These are phyloP conservation scores for Melanotaenia maccullochi DNA, from an alignment of 2,797 vertebrate species.

Conservation along the genomic window DNA sequence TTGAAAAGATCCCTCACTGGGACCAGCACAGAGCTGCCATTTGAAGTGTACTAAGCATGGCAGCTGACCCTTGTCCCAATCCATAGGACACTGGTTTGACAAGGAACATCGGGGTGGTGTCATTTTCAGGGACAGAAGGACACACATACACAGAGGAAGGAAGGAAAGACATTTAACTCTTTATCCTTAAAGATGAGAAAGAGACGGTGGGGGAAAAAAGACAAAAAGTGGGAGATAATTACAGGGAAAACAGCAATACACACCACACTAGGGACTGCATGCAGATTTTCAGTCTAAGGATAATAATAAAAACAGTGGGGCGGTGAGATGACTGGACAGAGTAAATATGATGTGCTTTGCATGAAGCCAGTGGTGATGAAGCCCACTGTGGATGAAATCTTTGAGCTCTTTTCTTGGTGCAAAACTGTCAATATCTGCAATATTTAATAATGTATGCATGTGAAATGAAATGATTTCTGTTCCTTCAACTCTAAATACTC, in stretches of 20 bases:
- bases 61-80: constrained; percentile 53
- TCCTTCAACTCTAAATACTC: not conserved
- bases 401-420: not conserved
- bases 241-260: constrained; percentile 18
- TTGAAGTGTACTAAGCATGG: constrained; percentile 43
- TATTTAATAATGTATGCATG: not conserved
- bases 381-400: constrained; percentile 5
- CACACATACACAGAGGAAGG: constrained; percentile 20
- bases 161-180: constrained; percentile 55
- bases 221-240: constrained; percentile 30
- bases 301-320: constrained; percentile 55
- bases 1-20: constrained; percentile 53
- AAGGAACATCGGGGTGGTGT: constrained; percentile 52
- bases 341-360: constrained; percentile 31
- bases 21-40: constrained; percentile 64
- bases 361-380: constrained; percentile 14
- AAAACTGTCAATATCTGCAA: not conserved
- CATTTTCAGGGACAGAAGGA: constrained; percentile 53
- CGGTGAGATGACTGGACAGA: constrained; percentile 27
- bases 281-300: constrained; percentile 48
- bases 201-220: constrained; percentile 8
- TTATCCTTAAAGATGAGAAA: constrained; percentile 45
- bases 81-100: constrained; percentile 58
- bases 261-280: constrained; percentile 30
- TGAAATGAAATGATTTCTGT: constrained; percentile 1